Conservation (phyloP, 1,140 invertebrate genomes). For the Calycopis cecrops region DNA sequence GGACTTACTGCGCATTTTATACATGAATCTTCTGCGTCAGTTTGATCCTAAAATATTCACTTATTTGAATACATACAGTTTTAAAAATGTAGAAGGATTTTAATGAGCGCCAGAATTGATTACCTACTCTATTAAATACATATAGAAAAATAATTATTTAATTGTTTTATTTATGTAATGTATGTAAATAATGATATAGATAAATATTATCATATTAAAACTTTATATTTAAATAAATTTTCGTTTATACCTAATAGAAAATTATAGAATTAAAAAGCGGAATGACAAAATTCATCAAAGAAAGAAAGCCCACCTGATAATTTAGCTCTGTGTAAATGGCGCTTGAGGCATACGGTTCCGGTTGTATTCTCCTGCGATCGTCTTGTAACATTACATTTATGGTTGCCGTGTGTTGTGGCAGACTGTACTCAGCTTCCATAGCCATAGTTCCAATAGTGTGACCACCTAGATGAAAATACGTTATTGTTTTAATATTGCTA, state of each 20-base stretch:
- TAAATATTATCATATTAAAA: constrained; percentile 11
- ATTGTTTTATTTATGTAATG: no score
- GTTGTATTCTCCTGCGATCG: constrained; percentile 43
- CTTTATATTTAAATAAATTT: constrained; percentile 19
- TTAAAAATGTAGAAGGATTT: no score
- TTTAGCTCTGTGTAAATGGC: constrained; percentile 69
- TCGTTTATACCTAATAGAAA: constrained; percentile 20
- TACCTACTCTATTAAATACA: no score
- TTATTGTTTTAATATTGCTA: constrained; percentile 9
- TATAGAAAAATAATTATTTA: no score
- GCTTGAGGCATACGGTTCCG: constrained; percentile 64
- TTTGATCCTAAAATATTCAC: constrained; percentile 46
- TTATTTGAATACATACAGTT: background rate
- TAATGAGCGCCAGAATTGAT: no score
- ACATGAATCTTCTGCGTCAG: constrained; percentile 62
- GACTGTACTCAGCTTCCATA: constrained; percentile 67
- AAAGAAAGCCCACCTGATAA: constrained; percentile 42
- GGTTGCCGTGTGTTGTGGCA: constrained; percentile 56
- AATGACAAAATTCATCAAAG: no score
- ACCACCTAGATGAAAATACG: constrained; percentile 39
- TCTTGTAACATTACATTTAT: constrained; percentile 52
- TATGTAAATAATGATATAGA: no score
- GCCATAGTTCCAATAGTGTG: constrained; percentile 62
- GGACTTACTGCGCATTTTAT: constrained; percentile 66
- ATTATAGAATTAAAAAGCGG: no score